Percentiles rank a stretch among this genome's conserved stretches.
Evolutionary conservation across 2,888 invertebrate species (phyloP).

Genomic region (Tinea pellionella): DNA sequence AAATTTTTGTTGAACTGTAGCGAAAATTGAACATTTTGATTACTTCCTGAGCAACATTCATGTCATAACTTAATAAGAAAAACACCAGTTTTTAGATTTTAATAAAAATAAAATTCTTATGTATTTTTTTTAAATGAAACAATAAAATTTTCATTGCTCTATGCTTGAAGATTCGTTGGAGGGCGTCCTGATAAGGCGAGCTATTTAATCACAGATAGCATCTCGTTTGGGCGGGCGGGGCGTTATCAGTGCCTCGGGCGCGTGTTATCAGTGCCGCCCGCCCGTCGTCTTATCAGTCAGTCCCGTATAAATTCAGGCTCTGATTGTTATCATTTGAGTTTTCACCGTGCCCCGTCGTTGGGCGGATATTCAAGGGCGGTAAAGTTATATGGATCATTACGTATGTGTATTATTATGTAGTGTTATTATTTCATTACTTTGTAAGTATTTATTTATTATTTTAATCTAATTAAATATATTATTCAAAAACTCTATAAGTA

Average conservation of each 20-base stretch:
- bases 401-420: not conserved
- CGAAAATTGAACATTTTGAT: too few species aligned
- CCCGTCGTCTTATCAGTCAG: constrained; percentile 16
- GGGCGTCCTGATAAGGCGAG: constrained; percentile 44
- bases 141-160: constrained; percentile 33
- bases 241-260: constrained; percentile 41
- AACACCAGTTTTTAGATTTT: too few species aligned
- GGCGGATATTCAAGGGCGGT: constrained; percentile 14
- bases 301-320: constrained; percentile 40
- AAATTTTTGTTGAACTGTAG: too few species aligned
- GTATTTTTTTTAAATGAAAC: too few species aligned
- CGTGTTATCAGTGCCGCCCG: constrained; percentile 18
- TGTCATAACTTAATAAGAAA: too few species aligned
- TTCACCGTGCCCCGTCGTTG: constrained; percentile 3
- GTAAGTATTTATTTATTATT: too few species aligned
- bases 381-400: not conserved
- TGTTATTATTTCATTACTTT: not conserved
- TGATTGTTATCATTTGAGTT: constrained; percentile 28
- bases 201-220: constrained; percentile 62
- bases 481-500: too few species aligned
- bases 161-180: constrained; percentile 37
- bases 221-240: constrained; percentile 45
- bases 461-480: too few species aligned
- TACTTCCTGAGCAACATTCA: too few species aligned
- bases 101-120: too few species aligned